Evolutionary conservation across 2,888 invertebrate species (phyloP).

Genomic region (Lagria hirta): DNA sequence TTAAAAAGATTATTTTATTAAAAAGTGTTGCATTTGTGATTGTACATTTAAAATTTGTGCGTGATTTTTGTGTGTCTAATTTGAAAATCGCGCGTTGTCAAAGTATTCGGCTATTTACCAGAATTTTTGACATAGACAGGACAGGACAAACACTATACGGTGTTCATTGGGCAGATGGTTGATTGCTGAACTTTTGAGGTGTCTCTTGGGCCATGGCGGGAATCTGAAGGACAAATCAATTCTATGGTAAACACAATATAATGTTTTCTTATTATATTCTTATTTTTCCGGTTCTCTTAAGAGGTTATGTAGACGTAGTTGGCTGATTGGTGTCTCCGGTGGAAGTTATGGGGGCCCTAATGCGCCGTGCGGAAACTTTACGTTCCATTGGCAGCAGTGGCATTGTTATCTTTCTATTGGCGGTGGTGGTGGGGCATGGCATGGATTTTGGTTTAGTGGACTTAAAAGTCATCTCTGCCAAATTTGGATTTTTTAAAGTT

Average conservation of each 20-base stretch:
- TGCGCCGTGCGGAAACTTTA: conserved; percentile 35
- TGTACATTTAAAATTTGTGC: too few relatives aligned
- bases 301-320: too few relatives aligned
- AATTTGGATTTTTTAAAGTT: conserved; percentile 15
- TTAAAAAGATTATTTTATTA: too few relatives aligned
- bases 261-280: too few relatives aligned
- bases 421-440: conserved; percentile 38
- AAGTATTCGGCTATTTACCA: conserved; percentile 54
- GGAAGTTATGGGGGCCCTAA: conserved; percentile 8
- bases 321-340: too few relatives aligned
- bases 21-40: too few relatives aligned
- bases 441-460: conserved; percentile 25
- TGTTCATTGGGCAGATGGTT: conserved; percentile 55
- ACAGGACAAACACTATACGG: conserved; percentile 41
- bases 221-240: conserved; percentile 37
- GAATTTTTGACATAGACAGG: conserved; percentile 47
- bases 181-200: conserved; percentile 47
- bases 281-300: too few relatives aligned
- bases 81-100: conserved; percentile 53
- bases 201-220: conserved; percentile 47
- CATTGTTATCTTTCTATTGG: conserved; percentile 41
- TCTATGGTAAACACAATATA: conserved; percentile 41
- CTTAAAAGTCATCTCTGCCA: too few relatives aligned
- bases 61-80: conserved; percentile 36
- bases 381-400: conserved; percentile 37